Evolutionary conservation across 2,888 invertebrate species (phyloP).

Genomic region (Megaustenia siamemsis): DNA sequence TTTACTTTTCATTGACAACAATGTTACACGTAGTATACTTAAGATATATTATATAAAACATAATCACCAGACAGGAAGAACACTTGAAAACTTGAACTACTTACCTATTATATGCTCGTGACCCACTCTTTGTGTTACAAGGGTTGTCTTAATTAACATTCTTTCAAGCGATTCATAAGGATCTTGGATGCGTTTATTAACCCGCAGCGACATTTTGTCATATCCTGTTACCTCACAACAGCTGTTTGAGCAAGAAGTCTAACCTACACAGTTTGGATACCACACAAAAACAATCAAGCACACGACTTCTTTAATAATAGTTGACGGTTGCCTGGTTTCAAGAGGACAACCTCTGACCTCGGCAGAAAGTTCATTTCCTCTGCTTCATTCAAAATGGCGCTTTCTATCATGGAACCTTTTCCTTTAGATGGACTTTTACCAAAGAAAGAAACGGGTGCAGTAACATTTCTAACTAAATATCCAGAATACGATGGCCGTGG

Average conservation of each 20-base stretch:
- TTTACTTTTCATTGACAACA: no score
- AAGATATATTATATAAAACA: no score
- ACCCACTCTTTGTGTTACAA: slow-evolving; percentile 72
- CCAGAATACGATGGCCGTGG: slow-evolving; percentile 94
- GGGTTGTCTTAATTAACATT: slow-evolving; percentile 75
- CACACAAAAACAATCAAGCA: neutral
- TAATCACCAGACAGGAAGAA: no score
- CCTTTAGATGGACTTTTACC: slow-evolving; percentile 83
- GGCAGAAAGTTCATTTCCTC: slow-evolving; percentile 25
- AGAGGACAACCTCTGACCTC: slow-evolving; percentile 1
- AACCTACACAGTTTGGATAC: neutral
- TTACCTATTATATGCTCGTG: slow-evolving; percentile 75
- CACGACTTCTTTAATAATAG: slow-evolving; percentile 38
- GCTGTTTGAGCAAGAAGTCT: neutral
- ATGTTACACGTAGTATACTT: no score
- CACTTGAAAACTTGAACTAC: slow-evolving; percentile 47
- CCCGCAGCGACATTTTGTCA: slow-evolving; percentile 56
- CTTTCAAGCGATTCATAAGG: slow-evolving; percentile 73
- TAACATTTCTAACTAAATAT: slow-evolving; percentile 91
- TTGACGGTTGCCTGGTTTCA: slow-evolving; percentile 71
- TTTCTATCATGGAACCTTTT: slow-evolving; percentile 73
- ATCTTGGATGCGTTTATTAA: slow-evolving; percentile 62
- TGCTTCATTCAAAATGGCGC: slow-evolving; percentile 68
- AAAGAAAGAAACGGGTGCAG: slow-evolving; percentile 95
- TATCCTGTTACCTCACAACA: neutral